Evolutionary conservation across 64 coral and sea anemone genomes (phyloP), one percentile per base, ranked within the genome.

Genomic region (Montipora efflorescens): DNA sequence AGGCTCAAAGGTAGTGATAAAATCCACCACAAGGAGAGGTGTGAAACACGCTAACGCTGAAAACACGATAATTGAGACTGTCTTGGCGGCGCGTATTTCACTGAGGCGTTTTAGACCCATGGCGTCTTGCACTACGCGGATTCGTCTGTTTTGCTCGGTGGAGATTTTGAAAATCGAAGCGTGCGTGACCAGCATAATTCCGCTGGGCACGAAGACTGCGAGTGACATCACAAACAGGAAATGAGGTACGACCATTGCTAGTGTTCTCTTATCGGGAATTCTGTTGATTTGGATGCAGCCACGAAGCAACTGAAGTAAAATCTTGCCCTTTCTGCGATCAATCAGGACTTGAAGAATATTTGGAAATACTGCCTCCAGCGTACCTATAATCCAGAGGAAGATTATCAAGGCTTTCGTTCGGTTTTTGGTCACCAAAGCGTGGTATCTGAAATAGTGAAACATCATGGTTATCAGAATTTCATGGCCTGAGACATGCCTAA

Each of bases 61-160:
- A 72, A 86, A 70, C 47, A 86, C 82, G 5, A n/a, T 72, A 28
- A 72, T 12, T 12, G 82, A 19, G 0, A 71, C 82, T 0, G 82
- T 86, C 7, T 71, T 86, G 66, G 82, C 82, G 64, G 82, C 82
- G 82, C 82, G 82, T 66, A 86, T 86, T 86, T 86, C 82, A 71
- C 18, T 86, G 16, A 49, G 45, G n/a, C 82, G 82, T 71, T 45
- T 48, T 50, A 71, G 62, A 23, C 44, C 18, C 45, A 86, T 18
- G 66, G 82, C 64, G 45, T 86, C 82, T 50, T 86, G 62, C 43
- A 86, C 4, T 2, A 5, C 46, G 7, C 82, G 67, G 44, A 86
- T 86, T 0, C 66, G 45, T 50, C 16, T 18, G 82, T 71, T 23
- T 51, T 86, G 82, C 11, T 16, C 49, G 44, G 22, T 3, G 10